Evolutionary conservation across 2,888 invertebrate genomes (phyloP).

Genomic region (Ectemnius cavifrons): DNA sequence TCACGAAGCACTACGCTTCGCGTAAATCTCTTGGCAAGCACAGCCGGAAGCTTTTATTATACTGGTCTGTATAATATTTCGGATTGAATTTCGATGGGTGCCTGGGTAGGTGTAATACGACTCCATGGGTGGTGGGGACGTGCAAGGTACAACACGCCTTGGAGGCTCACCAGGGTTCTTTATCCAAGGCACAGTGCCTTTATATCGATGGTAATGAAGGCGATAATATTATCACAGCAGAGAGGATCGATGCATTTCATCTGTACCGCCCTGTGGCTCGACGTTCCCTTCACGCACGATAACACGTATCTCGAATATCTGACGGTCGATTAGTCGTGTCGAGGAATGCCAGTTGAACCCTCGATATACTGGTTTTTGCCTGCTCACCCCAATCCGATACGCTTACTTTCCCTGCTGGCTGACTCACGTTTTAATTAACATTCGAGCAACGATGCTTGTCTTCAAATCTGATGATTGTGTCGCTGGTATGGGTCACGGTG

Average conservation of each 20-base stretch:
- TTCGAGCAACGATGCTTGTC: constrained; percentile 22
- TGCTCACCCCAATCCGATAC: constrained; percentile 22
- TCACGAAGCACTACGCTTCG: not conserved
- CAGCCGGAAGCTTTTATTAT: constrained; percentile 16
- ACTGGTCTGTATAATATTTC: constrained; percentile 13
- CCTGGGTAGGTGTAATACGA: constrained; percentile 33
- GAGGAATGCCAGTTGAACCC: constrained; percentile 31
- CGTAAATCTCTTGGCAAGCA: not conserved
- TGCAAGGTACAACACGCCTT: constrained; percentile 4
- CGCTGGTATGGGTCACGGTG: no score
- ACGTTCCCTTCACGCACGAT: constrained; percentile 1
- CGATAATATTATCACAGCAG: constrained; percentile 42
- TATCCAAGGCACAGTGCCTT: constrained; percentile 16
- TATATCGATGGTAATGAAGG: constrained; percentile 46
- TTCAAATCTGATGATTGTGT: no score
- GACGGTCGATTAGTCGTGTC: constrained; percentile 42
- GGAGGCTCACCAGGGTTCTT: constrained; percentile 5
- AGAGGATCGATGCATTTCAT: constrained; percentile 24
- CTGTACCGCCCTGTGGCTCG: not conserved
- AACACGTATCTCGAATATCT: constrained; percentile 1
- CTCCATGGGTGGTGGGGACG: constrained; percentile 39
- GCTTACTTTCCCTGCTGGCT: constrained; percentile 35
- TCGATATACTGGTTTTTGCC: constrained; percentile 16
- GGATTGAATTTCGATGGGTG: constrained; percentile 37
- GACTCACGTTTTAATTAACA: constrained; percentile 53